Conservation (phyloP, 2,113 vertebrate species). For the Campylomormyrus numenius region DNA sequence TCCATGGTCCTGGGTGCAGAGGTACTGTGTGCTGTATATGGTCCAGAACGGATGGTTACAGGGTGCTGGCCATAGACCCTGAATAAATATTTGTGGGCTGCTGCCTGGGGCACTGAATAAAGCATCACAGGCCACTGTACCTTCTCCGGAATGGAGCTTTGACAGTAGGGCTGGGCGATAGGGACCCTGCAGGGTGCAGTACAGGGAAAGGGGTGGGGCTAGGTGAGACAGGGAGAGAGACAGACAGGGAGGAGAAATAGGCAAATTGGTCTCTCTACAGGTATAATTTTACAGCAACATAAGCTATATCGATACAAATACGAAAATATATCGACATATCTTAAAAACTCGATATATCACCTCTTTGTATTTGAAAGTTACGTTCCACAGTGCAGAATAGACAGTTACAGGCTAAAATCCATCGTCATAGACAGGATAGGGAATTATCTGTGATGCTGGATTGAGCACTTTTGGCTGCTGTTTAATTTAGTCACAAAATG, state of each 20-base stretch:
- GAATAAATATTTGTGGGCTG: not conserved
- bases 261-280: no score
- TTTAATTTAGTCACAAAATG: not conserved
- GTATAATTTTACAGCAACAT: no score
- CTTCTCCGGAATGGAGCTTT: not conserved
- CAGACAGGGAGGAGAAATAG: no score
- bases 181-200: no score
- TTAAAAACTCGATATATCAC: no score
- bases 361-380: not conserved
- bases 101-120: not conserved
- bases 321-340: no score
- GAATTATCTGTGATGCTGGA: not conserved
- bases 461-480: not conserved
- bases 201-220: no score
- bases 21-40: not conserved
- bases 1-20: not conserved
- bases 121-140: not conserved
- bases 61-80: not conserved
- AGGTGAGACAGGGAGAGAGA: no score
- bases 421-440: not conserved
- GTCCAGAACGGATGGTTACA: not conserved
- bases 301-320: no score
- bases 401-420: not conserved
- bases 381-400: not conserved
- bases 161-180: not conserved